Base-by-base conservation (phyloP, 2,797 vertebrate species). In the Cottoperca gobio region DNA sequence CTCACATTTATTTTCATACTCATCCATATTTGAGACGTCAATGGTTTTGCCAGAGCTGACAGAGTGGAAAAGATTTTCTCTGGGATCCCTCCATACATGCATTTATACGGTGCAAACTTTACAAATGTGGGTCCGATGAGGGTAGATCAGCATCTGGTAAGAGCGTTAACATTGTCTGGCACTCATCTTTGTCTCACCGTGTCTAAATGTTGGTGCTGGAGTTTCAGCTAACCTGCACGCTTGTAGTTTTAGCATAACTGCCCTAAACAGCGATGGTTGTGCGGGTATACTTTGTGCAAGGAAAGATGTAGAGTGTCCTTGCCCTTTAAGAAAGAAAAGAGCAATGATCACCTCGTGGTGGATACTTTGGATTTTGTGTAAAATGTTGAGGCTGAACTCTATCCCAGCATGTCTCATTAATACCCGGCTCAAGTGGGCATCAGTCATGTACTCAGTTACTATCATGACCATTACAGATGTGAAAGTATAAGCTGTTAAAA, bases 341-440 rank as follows among this genome's bases (percentile, higher is more conserved):
- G 10, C 26, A 31, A 31, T 7, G 31, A 31, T 31, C 28, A n/a
- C 28, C 28, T 62, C 19, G 12, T 13, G 19, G 26, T 33, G 7
- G 13, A 40, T n/a, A 10, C 23, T 26, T 65, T 50, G 49, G 7
- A 37, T 31, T 24, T 43, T 9, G 9, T 43, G n/a, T 19, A 40
- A 39, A 52, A 31, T 35, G 7, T 42, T 12, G 1, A 39, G 45
- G 19, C 19, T 43, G 6, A 70, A 54, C 31, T 46, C 52, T 31
- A 49, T 58, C 59, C 14, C 59, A n/a, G 5, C 2, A 14, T 39
- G 33, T 65, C 54, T 81, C 61, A 68, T 69, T 68, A 79, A 60
- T 12, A 13, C 12, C 13, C 3, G 21, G 6, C 60, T 70, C 42
- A 26, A 66, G 49, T 43, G 13, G n/a, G 31, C 39, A 53, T 75